Percentiles rank a stretch among this genome's conserved stretches.
phyloP scores from a whole-genome alignment of 2,888 invertebrate species.

The Drosophila meridiana region DNA sequence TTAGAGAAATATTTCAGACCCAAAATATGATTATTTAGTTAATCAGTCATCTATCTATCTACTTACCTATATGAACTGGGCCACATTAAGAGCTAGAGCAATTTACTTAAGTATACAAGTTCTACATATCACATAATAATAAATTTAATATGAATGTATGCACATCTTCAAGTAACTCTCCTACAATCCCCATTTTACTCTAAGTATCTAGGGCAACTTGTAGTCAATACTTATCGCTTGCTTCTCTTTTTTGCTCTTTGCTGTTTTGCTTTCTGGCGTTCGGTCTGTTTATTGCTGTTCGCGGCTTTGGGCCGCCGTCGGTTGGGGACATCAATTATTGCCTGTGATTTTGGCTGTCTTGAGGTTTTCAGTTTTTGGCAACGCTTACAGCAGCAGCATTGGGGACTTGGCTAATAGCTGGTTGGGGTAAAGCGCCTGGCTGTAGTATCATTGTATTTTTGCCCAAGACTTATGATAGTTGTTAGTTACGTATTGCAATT shows the following conservation, averaged over 20 bases:
- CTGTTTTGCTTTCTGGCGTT: slow-evolving; percentile 33
- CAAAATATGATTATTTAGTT: too few relatives aligned
- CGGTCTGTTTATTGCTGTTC: slow-evolving; percentile 70
- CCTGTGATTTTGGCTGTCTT: slow-evolving; percentile 69
- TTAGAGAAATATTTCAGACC: too few relatives aligned
- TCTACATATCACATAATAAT: neutral
- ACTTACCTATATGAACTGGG: neutral
- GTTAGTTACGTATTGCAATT: slow-evolving; percentile 27
- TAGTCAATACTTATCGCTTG: neutral
- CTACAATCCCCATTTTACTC: too few relatives aligned
- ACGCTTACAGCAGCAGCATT: slow-evolving; percentile 27
- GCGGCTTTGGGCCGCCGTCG: slow-evolving; percentile 60
- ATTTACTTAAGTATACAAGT: neutral
- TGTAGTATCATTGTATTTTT: slow-evolving; percentile 23
- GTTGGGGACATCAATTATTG: slow-evolving; percentile 70
- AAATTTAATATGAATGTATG: too few relatives aligned
- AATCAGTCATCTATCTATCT: neutral
- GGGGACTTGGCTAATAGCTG: slow-evolving; percentile 48
- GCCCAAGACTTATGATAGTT: slow-evolving; percentile 42
- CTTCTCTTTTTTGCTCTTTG: neutral
- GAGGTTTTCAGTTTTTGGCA: slow-evolving; percentile 52
- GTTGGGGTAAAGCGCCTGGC: slow-evolving; percentile 19
- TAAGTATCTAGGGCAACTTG: slow-evolving; percentile 14
- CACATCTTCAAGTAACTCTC: neutral
- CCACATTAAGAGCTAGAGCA: neutral